A percentile compares a stretch with the other conserved stretches of the same genome.
These are phyloP conservation scores for Slavum lentiscoides DNA, from an alignment of 2,888 invertebrate species.

Conservation along the genomic window DNA sequence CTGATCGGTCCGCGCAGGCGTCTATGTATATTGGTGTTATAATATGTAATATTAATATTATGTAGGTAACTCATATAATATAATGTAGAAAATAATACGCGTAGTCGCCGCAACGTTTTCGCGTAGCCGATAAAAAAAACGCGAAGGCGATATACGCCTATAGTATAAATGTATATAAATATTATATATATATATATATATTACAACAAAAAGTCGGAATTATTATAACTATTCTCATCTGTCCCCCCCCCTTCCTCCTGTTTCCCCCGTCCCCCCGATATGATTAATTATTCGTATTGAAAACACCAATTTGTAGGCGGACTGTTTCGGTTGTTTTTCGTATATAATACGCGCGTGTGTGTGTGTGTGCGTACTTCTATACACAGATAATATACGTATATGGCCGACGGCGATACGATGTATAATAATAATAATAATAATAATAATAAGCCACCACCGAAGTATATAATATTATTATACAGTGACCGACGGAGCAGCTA, in stretches of 20 bases:
- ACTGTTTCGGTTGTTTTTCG: neutral
- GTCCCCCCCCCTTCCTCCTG: too few relatives aligned
- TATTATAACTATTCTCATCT: conserved; percentile 17
- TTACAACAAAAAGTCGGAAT: conserved; percentile 11
- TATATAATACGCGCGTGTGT: neutral
- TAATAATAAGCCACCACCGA: conserved; percentile 18
- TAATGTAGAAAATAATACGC: too few relatives aligned
- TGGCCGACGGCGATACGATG: conserved; percentile 33
- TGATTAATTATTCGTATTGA: conserved; percentile 46
- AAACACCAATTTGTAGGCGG: conserved; percentile 49
- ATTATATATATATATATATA: too few relatives aligned
- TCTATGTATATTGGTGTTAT: too few relatives aligned
- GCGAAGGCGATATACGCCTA: too few relatives aligned
- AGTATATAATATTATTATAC: too few relatives aligned
- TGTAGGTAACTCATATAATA: too few relatives aligned
- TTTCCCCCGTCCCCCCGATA: neutral
- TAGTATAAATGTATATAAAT: too few relatives aligned
- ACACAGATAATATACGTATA: neutral
- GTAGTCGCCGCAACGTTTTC: too few relatives aligned
- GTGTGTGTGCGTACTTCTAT: neutral
- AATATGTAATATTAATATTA: too few relatives aligned
- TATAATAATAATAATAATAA: neutral
- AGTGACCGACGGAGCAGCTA: conserved; percentile 9
- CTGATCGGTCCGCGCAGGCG: too few relatives aligned
- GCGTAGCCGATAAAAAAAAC: too few relatives aligned